Conservation (phyloP, 2,888 invertebrate genomes). For the Apamea epomidion region DNA sequence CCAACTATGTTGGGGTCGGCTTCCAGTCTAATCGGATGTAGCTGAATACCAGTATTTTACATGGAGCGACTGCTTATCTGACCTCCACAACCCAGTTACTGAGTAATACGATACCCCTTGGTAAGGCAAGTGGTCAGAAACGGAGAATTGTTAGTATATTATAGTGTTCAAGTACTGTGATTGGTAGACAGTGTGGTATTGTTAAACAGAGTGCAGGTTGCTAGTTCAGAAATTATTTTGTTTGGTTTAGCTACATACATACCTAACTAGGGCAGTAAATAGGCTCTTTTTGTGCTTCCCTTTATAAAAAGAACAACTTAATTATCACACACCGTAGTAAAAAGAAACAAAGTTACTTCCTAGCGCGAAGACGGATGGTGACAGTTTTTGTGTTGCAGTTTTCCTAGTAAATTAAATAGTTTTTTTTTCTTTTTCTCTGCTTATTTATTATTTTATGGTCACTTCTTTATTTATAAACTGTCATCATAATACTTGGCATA, state of each 20-base stretch:
- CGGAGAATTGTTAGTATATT: no score
- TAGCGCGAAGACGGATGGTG: conserved; percentile 22
- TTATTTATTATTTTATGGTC: neutral
- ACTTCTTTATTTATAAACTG: neutral
- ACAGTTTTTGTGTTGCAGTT: conserved; percentile 33
- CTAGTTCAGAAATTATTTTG: neutral
- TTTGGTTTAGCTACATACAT: neutral
- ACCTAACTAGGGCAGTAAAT: neutral
- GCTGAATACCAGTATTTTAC: no score
- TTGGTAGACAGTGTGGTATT: no score
- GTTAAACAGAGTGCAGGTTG: no score
- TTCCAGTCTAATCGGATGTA: no score
- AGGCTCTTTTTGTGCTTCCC: neutral
- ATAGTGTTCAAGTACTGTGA: no score
- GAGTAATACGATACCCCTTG: no score
- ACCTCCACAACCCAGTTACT: no score
- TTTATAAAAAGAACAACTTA: conserved; percentile 15
- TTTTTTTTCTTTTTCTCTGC: neutral
- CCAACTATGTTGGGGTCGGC: no score
- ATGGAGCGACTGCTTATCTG: no score
- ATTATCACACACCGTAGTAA: conserved; percentile 25
- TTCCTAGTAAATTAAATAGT: conserved; percentile 6
- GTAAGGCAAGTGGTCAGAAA: no score
- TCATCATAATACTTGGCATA: no score
- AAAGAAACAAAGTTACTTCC: conserved; percentile 26